Conservation (phyloP, 1,140 invertebrate species). For the Drosophila lacertosa region DNA sequence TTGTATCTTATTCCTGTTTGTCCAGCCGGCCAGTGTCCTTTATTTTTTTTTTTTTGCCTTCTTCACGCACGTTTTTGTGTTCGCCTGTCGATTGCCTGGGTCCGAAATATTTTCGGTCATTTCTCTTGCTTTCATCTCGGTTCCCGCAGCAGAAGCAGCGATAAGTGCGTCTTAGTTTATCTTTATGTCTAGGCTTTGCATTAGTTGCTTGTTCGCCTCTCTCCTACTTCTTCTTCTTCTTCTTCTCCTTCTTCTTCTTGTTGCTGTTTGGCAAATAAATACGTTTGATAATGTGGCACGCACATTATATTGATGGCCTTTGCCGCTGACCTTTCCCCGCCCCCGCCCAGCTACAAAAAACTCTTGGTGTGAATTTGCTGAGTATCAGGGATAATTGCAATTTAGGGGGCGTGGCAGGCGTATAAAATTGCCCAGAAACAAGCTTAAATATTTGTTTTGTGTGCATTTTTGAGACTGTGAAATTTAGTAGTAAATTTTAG, state of each 20-base stretch:
- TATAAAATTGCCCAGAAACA: slow-evolving; percentile 6
- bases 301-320: slow-evolving; percentile 60
- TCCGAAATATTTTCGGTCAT: slow-evolving; percentile 41
- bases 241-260: slow-evolving; percentile 9
- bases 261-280: slow-evolving; percentile 71
- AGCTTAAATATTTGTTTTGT: no score
- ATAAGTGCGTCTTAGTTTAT: slow-evolving; percentile 71
- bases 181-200: slow-evolving; percentile 52
- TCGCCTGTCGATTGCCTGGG: slow-evolving; percentile 23
- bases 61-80: slow-evolving; percentile 8
- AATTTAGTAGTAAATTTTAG: neutral
- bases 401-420: slow-evolving; percentile 1
- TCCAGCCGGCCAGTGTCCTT: slow-evolving; percentile 5
- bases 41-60: slow-evolving; percentile 21
- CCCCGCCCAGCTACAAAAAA: neutral
- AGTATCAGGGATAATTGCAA: slow-evolving; percentile 42
- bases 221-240: slow-evolving; percentile 36
- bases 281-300: slow-evolving; percentile 73
- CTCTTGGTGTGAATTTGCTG: slow-evolving; percentile 48
- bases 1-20: slow-evolving; percentile 55
- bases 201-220: slow-evolving; percentile 35
- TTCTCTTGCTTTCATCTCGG: slow-evolving; percentile 63
- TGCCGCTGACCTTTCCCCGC: neutral
- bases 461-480: neutral
- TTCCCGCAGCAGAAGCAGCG: slow-evolving; percentile 22